Evolutionary conservation across 2,113 vertebrate species (phyloP), one percentile per base, ranked within the genome.

Genomic region (Dicerorhinus sumatrensis): DNA sequence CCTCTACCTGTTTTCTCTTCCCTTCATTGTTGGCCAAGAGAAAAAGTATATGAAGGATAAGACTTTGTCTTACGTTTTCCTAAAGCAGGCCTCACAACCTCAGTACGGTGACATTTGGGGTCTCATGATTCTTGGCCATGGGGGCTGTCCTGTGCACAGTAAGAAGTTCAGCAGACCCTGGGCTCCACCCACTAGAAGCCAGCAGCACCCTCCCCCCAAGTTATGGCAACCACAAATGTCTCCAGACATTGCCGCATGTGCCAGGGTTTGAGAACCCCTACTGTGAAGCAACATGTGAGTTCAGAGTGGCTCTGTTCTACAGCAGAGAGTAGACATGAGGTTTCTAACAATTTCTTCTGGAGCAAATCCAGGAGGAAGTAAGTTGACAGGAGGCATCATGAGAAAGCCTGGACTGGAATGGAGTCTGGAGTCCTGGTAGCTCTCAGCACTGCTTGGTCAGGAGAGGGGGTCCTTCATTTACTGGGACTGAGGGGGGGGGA

Each of bases 181-280:
- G 31, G 17, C 80, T 80, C 48, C 48, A 3, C 8, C 8, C 8
- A 13, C 16, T 13, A 11, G 10, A 1, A 7, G 2, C 4, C 81
- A 25, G 18, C 7, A 8, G 31, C 20, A 36, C 10, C 16, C 54
- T 42, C 27, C 4, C 1, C 8, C 5, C 20, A 20, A 8, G 5
- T 33, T 29, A 3, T 1, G 16, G 29, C 46, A 65, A 20, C 9
- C 11, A 42, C 54, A n/a, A 18, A 1, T 3, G 0, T 72, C 70
- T 72, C 63, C 65, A 36, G 62, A 13, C 25, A 4, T 11, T 6
- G 60, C 20, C 33, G 29, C 25, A 0, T 16, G 20, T 29, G 14
- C 51, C 29, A 1, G 39, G 18, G 20, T 33, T 3, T n/a, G 14
- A 63, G 33, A 82, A 27, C 17, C 39, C 27, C 11, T 8, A 6